A percentile compares a stretch with the other conserved stretches of the same genome.
Conservation (phyloP, 1,140 invertebrate genomes). For the Eumaeus atala region DNA sequence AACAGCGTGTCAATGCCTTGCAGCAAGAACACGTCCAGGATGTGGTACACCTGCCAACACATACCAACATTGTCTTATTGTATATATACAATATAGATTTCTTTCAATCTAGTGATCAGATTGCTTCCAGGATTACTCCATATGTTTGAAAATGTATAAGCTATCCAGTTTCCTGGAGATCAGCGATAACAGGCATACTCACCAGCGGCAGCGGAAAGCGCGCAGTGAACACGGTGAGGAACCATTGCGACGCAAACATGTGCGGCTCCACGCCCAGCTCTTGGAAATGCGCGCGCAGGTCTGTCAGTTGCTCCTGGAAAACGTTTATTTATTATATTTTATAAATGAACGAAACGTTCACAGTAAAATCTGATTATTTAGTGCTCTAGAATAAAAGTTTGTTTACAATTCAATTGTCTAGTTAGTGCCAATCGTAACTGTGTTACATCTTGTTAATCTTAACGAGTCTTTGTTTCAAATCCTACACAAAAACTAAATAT, state of each 20-base stretch:
- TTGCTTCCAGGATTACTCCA: no score
- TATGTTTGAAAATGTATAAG: no score
- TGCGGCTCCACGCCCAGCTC: slow-evolving; percentile 96
- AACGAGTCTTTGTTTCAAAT: no score
- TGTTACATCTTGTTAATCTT: no score
- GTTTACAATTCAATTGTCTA: no score
- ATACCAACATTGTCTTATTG: no score
- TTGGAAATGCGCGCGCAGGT: slow-evolving; percentile 92
- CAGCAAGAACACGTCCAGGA: slow-evolving; percentile 95
- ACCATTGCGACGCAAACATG: slow-evolving; percentile 99
- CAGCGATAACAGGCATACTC: slow-evolving; percentile 15
- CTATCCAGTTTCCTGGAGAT: neutral
- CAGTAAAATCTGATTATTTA: no score
- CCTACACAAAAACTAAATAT: no score
- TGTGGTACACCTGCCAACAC: slow-evolving; percentile 83
- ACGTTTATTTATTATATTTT: neutral
- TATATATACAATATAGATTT: no score
- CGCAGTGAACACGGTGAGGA: slow-evolving; percentile 98
- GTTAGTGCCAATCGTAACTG: no score
- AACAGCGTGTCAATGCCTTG: slow-evolving; percentile 96
- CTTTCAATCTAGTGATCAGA: no score
- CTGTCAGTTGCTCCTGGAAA: slow-evolving; percentile 89
- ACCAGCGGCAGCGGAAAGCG: slow-evolving; percentile 98
- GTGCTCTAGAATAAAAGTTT: no score
- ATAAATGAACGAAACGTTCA: neutral